Evolutionary conservation across 2,888 invertebrate species (phyloP).

Genomic region (Caenorhabditis sp.): DNA sequence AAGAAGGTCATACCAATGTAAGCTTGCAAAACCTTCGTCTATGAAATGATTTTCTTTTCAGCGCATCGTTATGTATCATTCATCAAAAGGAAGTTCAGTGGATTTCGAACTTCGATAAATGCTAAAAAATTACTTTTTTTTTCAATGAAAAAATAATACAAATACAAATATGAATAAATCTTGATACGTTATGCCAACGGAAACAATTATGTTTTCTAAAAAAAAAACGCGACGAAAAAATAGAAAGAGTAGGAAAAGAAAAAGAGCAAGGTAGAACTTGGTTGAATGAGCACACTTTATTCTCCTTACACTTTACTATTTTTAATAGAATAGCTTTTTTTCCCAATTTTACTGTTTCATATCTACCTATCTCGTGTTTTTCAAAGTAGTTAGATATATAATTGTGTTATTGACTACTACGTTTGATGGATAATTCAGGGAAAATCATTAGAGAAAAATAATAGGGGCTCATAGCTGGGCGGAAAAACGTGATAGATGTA

Average conservation of each 20-base stretch:
- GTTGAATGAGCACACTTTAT: background rate
- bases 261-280: background rate
- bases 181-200: background rate
- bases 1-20: slow-evolving; percentile 41
- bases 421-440: slow-evolving; percentile 22
- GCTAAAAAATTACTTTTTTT: background rate
- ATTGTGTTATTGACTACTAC: background rate
- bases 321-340: background rate
- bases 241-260: background rate
- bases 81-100: slow-evolving; percentile 28
- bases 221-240: background rate
- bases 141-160: slow-evolving; percentile 1
- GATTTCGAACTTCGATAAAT: slow-evolving; percentile 38
- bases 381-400: background rate
- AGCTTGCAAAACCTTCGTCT: background rate
- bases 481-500: background rate
- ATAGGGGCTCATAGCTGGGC: background rate
- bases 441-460: background rate
- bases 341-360: background rate
- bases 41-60: slow-evolving; percentile 17
- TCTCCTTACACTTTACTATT: background rate
- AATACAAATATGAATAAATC: slow-evolving; percentile 5
- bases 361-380: background rate
- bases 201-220: background rate
- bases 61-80: slow-evolving; percentile 35